Evolutionary conservation across 2,888 invertebrate species (phyloP), one percentile per base, ranked within the genome.

Genomic region (Folsomia manolachei): DNA sequence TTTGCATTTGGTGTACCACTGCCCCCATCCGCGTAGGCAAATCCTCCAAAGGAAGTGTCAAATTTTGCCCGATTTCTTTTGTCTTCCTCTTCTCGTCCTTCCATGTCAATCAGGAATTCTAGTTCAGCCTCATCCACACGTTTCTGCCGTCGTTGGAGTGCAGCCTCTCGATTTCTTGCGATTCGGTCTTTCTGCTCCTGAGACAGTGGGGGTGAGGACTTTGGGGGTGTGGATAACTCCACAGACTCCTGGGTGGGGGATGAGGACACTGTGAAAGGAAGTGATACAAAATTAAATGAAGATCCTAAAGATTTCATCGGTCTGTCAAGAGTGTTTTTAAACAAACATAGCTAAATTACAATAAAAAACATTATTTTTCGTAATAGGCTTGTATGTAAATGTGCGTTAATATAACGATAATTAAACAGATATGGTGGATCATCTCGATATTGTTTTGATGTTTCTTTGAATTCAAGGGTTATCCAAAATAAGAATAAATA

Each of bases 81-180:
- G n/a, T n/a, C n/a, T 39, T 39, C 39, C 14, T 39, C 39, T 14
- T 39, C 39, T 39, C 39, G 4, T 9, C 7, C 39, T 14, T 39
- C 39, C 4, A 9, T 39, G 4, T 39, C 39, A 14, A 39, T 39
- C 4, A 39, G 39, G 14, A 39, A 39, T 39, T 39, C 39, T 14
- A 39, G 39, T 63, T 70, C 62, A 1, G 72, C 52, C 2, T 53
- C 69, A 21, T 21, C 62, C 11, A 70, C 52, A 51, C 66, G 76
- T 23, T 76, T 75, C 19, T 62, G 4, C n/a, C 73, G 56, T 26
- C 74, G 75, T 66, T 70, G 67, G 24, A 69, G 71, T 7, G 79
- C 79, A 62, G 67, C 72, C 14, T 53, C 39, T 4, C 77, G 65
- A 65, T 78, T 79, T 52, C 65, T 71, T 66, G 78, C 77, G 62